These are phyloP conservation scores for Numida meleagris DNA, from an alignment of 2,113 vertebrate species.

Conservation along the genomic window DNA sequence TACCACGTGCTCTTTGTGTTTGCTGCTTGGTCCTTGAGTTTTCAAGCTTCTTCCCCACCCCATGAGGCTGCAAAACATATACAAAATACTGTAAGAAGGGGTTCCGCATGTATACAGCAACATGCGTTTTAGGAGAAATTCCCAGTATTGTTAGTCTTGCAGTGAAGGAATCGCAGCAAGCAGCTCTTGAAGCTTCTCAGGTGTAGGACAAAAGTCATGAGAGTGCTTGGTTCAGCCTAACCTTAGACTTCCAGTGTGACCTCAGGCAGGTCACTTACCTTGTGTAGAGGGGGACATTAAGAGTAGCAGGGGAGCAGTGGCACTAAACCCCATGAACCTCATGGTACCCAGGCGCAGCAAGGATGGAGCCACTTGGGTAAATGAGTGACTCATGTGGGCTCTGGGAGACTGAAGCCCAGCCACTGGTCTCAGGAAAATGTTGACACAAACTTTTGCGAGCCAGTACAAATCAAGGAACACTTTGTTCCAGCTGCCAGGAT, in stretches of 20 bases:
- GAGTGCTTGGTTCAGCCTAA: neutral
- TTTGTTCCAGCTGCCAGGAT: neutral
- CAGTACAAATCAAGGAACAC: neutral
- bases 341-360: neutral
- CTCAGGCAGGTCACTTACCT: neutral
- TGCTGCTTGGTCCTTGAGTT: neutral
- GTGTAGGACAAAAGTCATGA: neutral
- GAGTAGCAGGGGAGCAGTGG: neutral
- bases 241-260: neutral
- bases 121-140: neutral
- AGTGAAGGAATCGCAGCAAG: neutral
- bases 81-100: neutral
- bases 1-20: neutral
- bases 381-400: rapidly evolving
- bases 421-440: neutral
- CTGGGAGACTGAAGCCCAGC: neutral
- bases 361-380: neutral
- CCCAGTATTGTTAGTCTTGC: neutral
- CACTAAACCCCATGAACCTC: neutral
- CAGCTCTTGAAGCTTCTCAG: neutral
- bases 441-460: neutral
- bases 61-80: rapidly evolving
- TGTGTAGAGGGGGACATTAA: neutral
- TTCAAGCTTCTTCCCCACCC: neutral
- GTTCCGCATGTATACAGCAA: neutral